Conservation (phyloP, 1,140 invertebrate genomes). For the Megathymus violae region DNA sequence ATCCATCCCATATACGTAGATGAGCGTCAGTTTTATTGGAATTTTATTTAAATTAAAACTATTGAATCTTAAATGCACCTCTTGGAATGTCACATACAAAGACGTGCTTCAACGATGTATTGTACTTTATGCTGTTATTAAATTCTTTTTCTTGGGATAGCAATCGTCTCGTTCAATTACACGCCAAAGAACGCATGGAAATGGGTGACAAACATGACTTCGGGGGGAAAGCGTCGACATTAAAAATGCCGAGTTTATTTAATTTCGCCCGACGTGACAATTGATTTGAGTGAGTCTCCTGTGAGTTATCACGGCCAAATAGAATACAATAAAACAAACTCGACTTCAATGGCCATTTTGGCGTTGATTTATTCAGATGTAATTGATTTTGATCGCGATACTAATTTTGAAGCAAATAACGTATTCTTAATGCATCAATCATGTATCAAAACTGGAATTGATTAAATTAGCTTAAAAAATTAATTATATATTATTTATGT, state of each 20-base stretch:
- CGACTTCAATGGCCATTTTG: slow-evolving; percentile 9
- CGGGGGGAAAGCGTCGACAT: slow-evolving; percentile 53
- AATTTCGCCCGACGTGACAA: slow-evolving; percentile 45
- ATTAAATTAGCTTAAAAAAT: too few species aligned
- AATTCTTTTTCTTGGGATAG: slow-evolving; percentile 68
- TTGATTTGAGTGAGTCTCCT: slow-evolving; percentile 41
- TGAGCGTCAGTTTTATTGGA: slow-evolving; percentile 53
- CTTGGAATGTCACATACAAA: slow-evolving; percentile 22
- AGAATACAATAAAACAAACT: slow-evolving; percentile 16
- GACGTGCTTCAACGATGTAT: slow-evolving; percentile 15
- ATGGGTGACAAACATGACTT: slow-evolving; percentile 66
- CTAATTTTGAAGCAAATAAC: slow-evolving; percentile 33
- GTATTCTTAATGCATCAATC: too few species aligned
- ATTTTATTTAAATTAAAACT: slow-evolving; percentile 58
- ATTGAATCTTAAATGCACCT: slow-evolving; percentile 34
- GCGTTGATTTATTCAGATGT: not conserved
- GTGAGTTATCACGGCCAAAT: slow-evolving; percentile 42
- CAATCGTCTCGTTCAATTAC: slow-evolving; percentile 74
- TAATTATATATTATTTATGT: too few species aligned
- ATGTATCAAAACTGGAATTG: too few species aligned
- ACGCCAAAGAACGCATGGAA: slow-evolving; percentile 63
- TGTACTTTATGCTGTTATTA: slow-evolving; percentile 62
- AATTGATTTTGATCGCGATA: not conserved
- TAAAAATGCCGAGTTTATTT: slow-evolving; percentile 63
- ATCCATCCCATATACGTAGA: slow-evolving; percentile 40